phyloP scores from a whole-genome alignment of 2,888 invertebrate species.

The Aspidiotus destructor region DNA sequence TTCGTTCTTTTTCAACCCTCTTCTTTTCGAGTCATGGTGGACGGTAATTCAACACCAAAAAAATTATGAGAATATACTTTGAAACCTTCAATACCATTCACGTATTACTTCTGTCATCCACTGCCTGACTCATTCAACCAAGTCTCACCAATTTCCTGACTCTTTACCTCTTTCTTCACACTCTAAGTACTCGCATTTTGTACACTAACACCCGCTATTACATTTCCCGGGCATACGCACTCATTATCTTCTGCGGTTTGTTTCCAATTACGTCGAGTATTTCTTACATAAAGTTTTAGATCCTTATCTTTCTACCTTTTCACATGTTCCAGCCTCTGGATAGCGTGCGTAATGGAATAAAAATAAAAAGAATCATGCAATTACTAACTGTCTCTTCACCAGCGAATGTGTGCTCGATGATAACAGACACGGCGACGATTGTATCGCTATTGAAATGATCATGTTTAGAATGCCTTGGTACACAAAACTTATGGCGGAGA shows the following conservation, averaged over 20 bases:
- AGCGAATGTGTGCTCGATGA: constrained; percentile 2
- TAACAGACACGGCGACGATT: constrained; percentile 16
- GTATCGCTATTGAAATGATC: constrained; percentile 16
- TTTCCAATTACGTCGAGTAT: constrained; percentile 10
- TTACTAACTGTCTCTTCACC: constrained; percentile 28
- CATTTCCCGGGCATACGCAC: background rate
- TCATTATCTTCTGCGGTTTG: constrained; percentile 5
- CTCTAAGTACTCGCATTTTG: background rate
- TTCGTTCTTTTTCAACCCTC: too few species aligned
- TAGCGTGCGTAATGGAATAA: constrained; percentile 19
- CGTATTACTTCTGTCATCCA: background rate
- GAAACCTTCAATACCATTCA: background rate
- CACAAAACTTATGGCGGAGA: background rate
- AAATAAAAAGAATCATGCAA: constrained; percentile 27
- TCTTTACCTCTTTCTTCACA: background rate
- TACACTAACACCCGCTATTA: too few species aligned
- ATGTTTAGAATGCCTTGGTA: background rate
- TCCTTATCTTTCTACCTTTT: constrained; percentile 16
- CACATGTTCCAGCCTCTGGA: constrained; percentile 14
- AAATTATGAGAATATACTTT: background rate
- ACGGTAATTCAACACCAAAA: background rate
- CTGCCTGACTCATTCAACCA: background rate
- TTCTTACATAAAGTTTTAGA: background rate
- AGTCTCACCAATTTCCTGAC: background rate
- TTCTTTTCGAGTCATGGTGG: too few species aligned